Evolutionary conservation across 2,888 invertebrate genomes (phyloP).

Genomic region (Dryadula phaetusa): DNA sequence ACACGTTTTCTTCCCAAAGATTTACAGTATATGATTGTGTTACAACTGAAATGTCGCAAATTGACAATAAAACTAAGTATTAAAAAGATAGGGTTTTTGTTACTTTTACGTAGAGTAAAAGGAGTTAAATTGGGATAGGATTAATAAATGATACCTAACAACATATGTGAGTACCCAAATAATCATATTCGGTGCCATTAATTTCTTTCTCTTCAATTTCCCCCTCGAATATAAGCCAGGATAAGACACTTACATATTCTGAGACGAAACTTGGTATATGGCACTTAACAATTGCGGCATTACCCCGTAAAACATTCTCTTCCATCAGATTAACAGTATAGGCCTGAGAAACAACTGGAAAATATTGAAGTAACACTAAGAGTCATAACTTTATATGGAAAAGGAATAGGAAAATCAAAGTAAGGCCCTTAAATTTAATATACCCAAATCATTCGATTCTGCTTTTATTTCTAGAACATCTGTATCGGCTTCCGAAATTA

Average conservation of each 20-base stretch:
- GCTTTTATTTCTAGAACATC: constrained; percentile 78
- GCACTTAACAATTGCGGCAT: constrained; percentile 95
- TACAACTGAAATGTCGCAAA: constrained; percentile 87
- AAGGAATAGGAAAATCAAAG: constrained; percentile 44
- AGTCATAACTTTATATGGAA: constrained; percentile 36
- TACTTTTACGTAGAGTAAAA: background rate
- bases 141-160: constrained; percentile 33
- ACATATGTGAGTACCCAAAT: constrained; percentile 60
- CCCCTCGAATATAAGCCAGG: constrained; percentile 93
- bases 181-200: constrained; percentile 65
- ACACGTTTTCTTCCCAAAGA: constrained; percentile 96
- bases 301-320: constrained; percentile 95
- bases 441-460: constrained; percentile 74
- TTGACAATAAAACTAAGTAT: background rate
- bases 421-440: constrained; percentile 44
- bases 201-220: constrained; percentile 81
- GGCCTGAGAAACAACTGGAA: constrained; percentile 94
- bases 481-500: constrained; percentile 88
- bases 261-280: constrained; percentile 97
- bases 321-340: constrained; percentile 96
- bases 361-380: constrained; percentile 32
- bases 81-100: background rate
- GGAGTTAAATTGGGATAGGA: constrained; percentile 39
- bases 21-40: constrained; percentile 94
- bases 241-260: constrained; percentile 93